Conservation (phyloP, 2,797 vertebrate species). For the Lindbergichthys nudifrons region DNA sequence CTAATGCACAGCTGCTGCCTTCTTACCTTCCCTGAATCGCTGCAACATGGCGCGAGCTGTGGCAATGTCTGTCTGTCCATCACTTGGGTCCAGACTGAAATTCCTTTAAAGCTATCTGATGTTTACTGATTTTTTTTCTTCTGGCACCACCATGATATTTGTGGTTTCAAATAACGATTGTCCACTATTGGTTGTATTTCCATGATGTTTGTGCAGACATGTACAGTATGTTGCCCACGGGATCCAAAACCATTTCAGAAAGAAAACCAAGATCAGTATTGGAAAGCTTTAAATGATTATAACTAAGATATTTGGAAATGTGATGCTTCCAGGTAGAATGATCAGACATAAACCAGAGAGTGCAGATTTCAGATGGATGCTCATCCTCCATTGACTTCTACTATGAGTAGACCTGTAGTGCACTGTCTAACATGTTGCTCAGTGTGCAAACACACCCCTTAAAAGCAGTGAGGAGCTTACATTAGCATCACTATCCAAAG, state of each 20-base stretch:
- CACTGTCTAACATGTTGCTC: conserved; percentile 3
- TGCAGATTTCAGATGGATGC: too few relatives aligned
- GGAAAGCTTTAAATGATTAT: not conserved
- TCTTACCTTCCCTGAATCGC: conserved; percentile 11
- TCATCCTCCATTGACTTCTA: conserved; percentile 4
- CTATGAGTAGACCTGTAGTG: not conserved
- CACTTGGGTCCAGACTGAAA: not conserved
- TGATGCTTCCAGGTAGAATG: not conserved
- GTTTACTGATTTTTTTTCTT: not conserved
- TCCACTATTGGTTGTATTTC: not conserved
- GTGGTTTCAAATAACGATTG: not conserved
- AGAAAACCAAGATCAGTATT: not conserved
- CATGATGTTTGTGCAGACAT: not conserved
- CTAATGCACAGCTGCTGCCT: not conserved
- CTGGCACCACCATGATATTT: not conserved
- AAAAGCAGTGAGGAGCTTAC: not conserved
- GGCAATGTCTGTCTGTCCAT: not conserved
- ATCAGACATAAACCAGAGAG: conserved; percentile 5
- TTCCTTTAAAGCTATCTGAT: not conserved
- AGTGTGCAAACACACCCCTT: not conserved
- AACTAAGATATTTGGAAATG: not conserved
- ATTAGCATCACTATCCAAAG: not conserved
- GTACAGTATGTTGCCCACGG: too few relatives aligned
- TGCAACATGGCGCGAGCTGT: not conserved
- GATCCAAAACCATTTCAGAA: too few relatives aligned